Evolutionary conservation across 1,140 invertebrate genomes (phyloP), one percentile per base, ranked within the genome.

Genomic region (Proctacanthus coquilletti): DNA sequence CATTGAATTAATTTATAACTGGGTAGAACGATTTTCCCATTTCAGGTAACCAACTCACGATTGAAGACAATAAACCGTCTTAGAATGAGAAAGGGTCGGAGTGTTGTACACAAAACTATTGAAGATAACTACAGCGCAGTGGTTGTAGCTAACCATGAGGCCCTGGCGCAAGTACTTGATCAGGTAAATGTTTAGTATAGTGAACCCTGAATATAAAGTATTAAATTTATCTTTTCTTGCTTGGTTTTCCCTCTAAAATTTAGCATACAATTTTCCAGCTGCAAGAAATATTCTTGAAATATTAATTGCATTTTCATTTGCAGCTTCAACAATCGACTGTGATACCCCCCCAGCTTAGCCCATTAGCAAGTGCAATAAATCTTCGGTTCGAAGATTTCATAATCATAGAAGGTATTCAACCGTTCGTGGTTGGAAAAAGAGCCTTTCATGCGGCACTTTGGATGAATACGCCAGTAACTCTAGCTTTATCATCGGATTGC

Each of bases 81-180:
- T 40, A 65, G 80, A 43, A 76, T 80, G 37, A 69, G 78, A 46
- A 79, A 83, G 55, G 77, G 74, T 37, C 69, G 80, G 40, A 80
- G 76, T 52, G 74, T 83, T 39, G 76, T 84, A 33, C 81, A 84
- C 55, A 78, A 75, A 49, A 85, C 75, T 54, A 64, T 88, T 20
- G 83, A 87, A 53, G 83, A 86, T 49, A 86, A 86, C 62, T 88
- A 88, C 51, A 81, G 80, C 2, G 83, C 84, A 27, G 82, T 88
- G 2, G 74, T 86, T 25, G 76, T 84, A n/a, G 83, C 84, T 21
- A 88, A 88, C 65, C 82, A 85, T 51, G 81, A 86, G 62, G 81
- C 84, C 3, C 66, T 88, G 1, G 77, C 82, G 20, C 82, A 86
- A 62, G 73, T 87, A 48, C 63, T 86, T 32, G 80, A 84, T 55